A percentile compares a stretch with the other conserved stretches of the same genome.
Evolutionary conservation across 2,797 vertebrate species (phyloP).

Genomic region (Sciaenops ocellatus): DNA sequence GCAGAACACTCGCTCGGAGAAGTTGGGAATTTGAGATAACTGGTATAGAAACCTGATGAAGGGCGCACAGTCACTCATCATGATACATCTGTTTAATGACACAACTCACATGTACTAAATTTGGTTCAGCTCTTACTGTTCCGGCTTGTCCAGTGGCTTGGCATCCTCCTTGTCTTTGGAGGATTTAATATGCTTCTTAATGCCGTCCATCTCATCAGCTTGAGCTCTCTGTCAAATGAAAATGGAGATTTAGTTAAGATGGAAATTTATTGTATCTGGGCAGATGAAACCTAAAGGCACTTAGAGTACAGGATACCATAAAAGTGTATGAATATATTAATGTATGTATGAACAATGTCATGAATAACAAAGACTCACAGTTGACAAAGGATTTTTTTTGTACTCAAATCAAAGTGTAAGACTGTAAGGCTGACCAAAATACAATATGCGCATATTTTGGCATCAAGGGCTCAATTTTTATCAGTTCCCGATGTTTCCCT

Average conservation of each 20-base stretch:
- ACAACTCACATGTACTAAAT: neutral
- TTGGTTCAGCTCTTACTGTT: constrained; percentile 89
- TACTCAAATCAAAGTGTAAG: constrained; percentile 12
- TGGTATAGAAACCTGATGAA: constrained; percentile 93
- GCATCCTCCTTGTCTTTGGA: constrained; percentile 90
- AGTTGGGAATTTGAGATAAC: constrained; percentile 95
- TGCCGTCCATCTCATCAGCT: constrained; percentile 94
- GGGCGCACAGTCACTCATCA: constrained; percentile 32
- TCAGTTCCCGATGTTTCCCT: constrained; percentile 10
- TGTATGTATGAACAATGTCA: neutral
- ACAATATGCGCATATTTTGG: constrained; percentile 10
- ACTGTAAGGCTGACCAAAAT: constrained; percentile 5
- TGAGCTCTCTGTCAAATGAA: constrained; percentile 90
- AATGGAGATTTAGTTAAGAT: constrained; percentile 10
- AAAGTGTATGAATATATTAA: neutral
- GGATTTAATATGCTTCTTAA: constrained; percentile 92
- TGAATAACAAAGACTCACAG: constrained; percentile 2
- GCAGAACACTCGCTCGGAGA: constrained; percentile 96
- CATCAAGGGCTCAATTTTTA: constrained; percentile 1
- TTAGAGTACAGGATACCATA: neutral
- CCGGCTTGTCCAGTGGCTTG: constrained; percentile 97
- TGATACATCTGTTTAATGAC: constrained; percentile 18
- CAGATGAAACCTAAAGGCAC: neutral
- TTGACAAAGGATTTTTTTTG: neutral
- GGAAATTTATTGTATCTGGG: neutral